Percentiles rank a stretch among this genome's conserved stretches.
Evolutionary conservation across 2,888 invertebrate species (phyloP).

Genomic region (Monopis laevigella): DNA sequence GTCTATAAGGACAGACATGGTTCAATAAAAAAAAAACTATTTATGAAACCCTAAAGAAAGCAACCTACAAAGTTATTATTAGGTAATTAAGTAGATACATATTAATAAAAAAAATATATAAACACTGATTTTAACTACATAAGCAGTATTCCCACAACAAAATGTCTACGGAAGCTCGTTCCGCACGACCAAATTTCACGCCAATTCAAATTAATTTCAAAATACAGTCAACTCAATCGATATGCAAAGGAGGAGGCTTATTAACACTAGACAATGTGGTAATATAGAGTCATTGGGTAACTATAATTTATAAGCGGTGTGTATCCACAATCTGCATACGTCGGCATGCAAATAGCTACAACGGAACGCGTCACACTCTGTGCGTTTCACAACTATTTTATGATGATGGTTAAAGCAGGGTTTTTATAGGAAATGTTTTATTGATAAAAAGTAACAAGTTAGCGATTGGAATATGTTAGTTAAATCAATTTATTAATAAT

Average conservation of each 20-base stretch:
- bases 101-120: no score
- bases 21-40: no score
- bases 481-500: no score
- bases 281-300: slow-evolving; percentile 13
- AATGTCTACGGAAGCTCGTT: neutral
- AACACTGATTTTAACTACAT: no score
- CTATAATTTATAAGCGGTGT: slow-evolving; percentile 10
- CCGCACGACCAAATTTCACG: slow-evolving; percentile 5
- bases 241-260: slow-evolving; percentile 13
- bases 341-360: slow-evolving; percentile 8
- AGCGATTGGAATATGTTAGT: neutral
- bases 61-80: no score
- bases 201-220: slow-evolving; percentile 11
- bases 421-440: neutral
- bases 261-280: slow-evolving; percentile 14
- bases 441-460: neutral
- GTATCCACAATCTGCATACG: slow-evolving; percentile 6
- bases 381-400: neutral
- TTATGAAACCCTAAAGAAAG: no score
- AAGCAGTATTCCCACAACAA: slow-evolving; percentile 6
- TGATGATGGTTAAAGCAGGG: neutral
- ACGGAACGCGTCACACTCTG: slow-evolving; percentile 10
- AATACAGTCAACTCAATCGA: slow-evolving; percentile 9
- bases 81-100: no score
- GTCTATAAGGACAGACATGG: no score